Evolutionary conservation across 2,797 vertebrate species (phyloP), one percentile per base, ranked within the genome.

Genomic region (Nyctalus aviator): DNA sequence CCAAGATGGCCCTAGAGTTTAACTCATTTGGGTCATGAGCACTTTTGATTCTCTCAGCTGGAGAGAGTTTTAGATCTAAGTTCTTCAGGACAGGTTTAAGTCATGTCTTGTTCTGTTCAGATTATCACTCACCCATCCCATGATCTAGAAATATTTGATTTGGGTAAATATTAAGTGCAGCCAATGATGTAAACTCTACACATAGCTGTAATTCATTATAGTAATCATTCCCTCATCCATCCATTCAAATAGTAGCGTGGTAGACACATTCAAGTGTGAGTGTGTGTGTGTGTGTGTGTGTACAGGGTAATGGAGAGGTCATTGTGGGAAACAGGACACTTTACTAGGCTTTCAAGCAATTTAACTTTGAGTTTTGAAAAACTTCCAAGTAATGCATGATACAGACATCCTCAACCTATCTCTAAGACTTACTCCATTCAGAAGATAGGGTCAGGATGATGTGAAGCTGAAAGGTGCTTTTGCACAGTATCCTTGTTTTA

Each of bases 351-450:
- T 88, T 91, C 81, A 44, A 64, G 50, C 46, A 35, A 37, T 84
- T 72, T 81, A 48, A 79, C n/a, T 88, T 93, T 37, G 55, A 57
- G 23, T 88, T 82, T 78, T 69, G 44, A 82, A 82, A 88, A 30
- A 48, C n/a, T 17, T 71, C 5, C 15, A 84, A 72, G 48, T 41
- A 6, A 30, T 13, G 2, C 30, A 7, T 87, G 88, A 77, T 21
- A 4, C 35, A 50, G 48, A 69, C 4, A 23, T 25, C 13, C 32
- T 53, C 27, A 86, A 41, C 21, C n/a, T 30, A 69, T 48, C 27
- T 73, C 37, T 44, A 71, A 59, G 55, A 4, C 6, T 68, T 23
- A 46, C 0, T 48, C 21, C 30, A 57, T 76, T 30, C 27, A 11
- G 35, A 53, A 86, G 46, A 76, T 68, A 23, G 3, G 35, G 15